These are phyloP conservation scores for Dasypus novemcinctus DNA, from an alignment of 2,113 vertebrate species.

Conservation along the genomic window DNA sequence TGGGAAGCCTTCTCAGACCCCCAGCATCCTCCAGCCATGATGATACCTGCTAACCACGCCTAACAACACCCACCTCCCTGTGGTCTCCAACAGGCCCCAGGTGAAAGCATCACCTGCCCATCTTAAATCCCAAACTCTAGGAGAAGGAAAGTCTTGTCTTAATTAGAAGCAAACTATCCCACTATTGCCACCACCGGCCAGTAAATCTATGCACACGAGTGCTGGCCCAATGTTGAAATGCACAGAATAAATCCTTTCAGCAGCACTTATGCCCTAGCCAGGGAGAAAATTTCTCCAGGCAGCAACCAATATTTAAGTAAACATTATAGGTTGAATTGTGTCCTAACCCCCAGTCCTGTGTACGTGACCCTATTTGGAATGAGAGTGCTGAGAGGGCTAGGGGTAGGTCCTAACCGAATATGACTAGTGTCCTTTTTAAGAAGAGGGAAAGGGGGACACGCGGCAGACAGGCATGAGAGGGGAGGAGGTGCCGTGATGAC, in stretches of 20 bases:
- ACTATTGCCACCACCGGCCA: neutral
- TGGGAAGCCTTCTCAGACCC: neutral
- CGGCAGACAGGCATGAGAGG: neutral
- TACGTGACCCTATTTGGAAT: too few relatives aligned
- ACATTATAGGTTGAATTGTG: too few relatives aligned
- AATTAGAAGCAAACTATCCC: neutral
- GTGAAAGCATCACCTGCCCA: neutral
- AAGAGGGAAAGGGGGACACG: neutral
- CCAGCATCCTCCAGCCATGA: rapidly evolving
- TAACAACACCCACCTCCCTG: rapidly evolving
- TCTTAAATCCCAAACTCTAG: neutral
- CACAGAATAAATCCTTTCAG: neutral
- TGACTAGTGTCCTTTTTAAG: too few relatives aligned
- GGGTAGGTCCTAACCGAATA: too few relatives aligned
- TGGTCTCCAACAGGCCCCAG: rapidly evolving
- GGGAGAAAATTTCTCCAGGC: neutral
- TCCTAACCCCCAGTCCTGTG: too few relatives aligned
- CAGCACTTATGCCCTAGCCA: neutral
- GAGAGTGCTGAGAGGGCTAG: too few relatives aligned
- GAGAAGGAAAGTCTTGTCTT: neutral
- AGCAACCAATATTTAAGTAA: neutral
- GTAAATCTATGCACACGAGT: rapidly evolving
- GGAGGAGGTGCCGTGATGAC: neutral
- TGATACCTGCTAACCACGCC: neutral
- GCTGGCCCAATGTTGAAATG: neutral